phyloP scores from a whole-genome alignment of 2,113 vertebrate genomes.

The Furnarius figulus region DNA sequence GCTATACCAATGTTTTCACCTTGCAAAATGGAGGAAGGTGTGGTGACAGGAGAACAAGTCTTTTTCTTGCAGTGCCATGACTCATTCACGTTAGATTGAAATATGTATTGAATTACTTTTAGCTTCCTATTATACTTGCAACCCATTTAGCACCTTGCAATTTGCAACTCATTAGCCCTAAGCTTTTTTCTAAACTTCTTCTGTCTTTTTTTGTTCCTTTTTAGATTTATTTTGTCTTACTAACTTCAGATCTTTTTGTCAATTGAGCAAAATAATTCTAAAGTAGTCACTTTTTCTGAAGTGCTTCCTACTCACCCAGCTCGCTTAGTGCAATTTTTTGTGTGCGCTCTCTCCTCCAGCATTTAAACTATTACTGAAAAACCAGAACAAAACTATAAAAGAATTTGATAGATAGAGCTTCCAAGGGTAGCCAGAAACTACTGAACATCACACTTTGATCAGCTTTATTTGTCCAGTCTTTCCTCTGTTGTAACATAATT shows the following conservation, averaged over 20 bases:
- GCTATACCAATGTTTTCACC: background rate
- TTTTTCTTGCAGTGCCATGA: background rate
- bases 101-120: background rate
- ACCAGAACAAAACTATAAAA: background rate
- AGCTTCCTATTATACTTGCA: background rate
- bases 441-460: background rate
- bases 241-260: background rate
- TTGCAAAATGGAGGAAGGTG: background rate
- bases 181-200: background rate
- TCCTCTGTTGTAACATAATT: background rate
- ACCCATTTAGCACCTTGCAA: background rate
- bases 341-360: background rate
- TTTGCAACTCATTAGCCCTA: background rate
- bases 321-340: background rate
- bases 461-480: background rate
- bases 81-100: background rate
- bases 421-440: background rate
- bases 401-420: background rate
- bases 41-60: background rate
- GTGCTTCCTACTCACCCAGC: background rate
- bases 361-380: background rate
- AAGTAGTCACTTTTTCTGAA: background rate
- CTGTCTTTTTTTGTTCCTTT: background rate
- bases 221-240: background rate
- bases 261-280: background rate